phyloP scores from a whole-genome alignment of 2,888 invertebrate genomes.

The Drosophila imparisetae region DNA sequence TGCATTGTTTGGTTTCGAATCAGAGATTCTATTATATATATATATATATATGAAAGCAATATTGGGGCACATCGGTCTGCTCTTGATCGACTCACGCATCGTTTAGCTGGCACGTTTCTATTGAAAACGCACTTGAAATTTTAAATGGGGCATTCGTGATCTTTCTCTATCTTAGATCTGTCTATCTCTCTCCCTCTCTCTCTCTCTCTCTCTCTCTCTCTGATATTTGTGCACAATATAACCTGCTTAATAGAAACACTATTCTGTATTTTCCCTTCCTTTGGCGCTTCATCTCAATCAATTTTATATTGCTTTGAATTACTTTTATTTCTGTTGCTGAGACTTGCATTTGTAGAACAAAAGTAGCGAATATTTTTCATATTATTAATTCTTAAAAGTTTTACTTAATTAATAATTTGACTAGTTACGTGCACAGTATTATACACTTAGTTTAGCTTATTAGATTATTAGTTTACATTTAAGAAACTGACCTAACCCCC shows the following conservation, averaged over 20 bases:
- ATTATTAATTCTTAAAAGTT: too few relatives aligned
- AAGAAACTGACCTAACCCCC: background rate
- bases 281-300: background rate
- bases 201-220: background rate
- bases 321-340: background rate
- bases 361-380: background rate
- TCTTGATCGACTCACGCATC: conserved; percentile 67
- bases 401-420: background rate
- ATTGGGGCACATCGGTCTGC: conserved; percentile 45
- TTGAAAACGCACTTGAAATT: conserved; percentile 66
- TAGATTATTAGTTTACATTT: background rate
- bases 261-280: background rate
- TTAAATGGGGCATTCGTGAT: conserved; percentile 43
- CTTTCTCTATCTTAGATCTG: background rate
- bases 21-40: conserved; percentile 7
- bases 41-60: conserved; percentile 34
- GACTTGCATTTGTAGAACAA: background rate
- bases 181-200: background rate
- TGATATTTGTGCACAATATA: conserved; percentile 1
- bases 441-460: background rate
- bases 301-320: background rate
- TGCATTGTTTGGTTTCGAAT: conserved; percentile 22
- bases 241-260: conserved; percentile 1
- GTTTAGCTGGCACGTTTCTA: conserved; percentile 62
- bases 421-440: background rate